Percentiles rank a stretch among this genome's conserved stretches.
Conservation (phyloP, 2,888 invertebrate genomes). For the Sinhomidia bicolor region DNA sequence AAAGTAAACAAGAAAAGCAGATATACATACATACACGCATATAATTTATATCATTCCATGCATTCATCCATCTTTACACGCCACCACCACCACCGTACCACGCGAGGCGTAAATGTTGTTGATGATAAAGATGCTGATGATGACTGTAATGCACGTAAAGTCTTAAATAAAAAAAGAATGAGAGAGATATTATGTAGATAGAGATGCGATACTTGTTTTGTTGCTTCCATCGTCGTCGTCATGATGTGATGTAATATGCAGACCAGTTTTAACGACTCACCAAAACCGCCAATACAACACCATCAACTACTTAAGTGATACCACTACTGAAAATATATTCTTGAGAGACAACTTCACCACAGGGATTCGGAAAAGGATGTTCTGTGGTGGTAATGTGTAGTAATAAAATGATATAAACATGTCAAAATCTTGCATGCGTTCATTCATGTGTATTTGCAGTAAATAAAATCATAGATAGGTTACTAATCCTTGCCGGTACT, state of each 20-base stretch:
- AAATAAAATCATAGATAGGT: too few species aligned
- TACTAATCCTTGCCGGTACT: neutral
- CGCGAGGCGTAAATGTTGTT: neutral
- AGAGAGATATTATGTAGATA: too few species aligned
- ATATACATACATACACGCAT: neutral
- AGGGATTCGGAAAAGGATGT: conserved; percentile 65
- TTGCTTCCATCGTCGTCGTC: neutral
- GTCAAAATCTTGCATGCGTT: conserved; percentile 68
- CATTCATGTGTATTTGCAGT: conserved; percentile 44
- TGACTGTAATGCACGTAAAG: conserved; percentile 46
- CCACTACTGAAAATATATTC: conserved; percentile 25
- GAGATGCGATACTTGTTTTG: conserved; percentile 26
- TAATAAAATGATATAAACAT: conserved; percentile 73
- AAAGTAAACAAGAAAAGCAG: conserved; percentile 20
- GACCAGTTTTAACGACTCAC: conserved; percentile 29
- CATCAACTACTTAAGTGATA: conserved; percentile 9
- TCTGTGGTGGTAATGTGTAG: conserved; percentile 64
- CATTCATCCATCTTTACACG: neutral
- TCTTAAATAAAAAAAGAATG: too few species aligned
- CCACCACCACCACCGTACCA: neutral
- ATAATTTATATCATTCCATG: neutral
- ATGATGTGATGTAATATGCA: neutral
- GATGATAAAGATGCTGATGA: conserved; percentile 29
- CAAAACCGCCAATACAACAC: conserved; percentile 28
- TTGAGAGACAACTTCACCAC: conserved; percentile 57